phyloP scores from a whole-genome alignment of 2,888 invertebrate genomes.

The Galeruca laticollis region DNA sequence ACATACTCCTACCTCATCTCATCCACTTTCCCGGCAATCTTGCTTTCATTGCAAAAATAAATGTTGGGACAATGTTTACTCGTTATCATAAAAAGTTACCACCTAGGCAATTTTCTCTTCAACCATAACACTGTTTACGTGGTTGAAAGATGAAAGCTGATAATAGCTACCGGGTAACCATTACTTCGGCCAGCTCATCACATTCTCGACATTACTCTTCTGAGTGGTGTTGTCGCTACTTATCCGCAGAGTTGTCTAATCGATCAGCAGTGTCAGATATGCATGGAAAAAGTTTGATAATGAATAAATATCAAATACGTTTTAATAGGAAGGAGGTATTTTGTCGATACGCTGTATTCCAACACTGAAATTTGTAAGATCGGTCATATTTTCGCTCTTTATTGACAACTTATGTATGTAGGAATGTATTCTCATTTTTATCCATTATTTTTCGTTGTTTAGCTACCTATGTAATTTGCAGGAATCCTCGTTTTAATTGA shows the following conservation, averaged over 20 bases:
- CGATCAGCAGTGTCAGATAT: background rate
- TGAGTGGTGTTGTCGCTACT: conserved; percentile 42
- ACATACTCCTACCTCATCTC: conserved; percentile 1
- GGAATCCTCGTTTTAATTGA: too few species aligned
- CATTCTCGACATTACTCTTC: conserved; percentile 49
- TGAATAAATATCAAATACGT: too few species aligned
- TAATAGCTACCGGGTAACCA: conserved; percentile 59
- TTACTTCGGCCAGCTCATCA: conserved; percentile 58
- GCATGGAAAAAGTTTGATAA: background rate
- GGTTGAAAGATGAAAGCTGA: conserved; percentile 59
- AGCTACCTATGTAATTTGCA: too few species aligned
- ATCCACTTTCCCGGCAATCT: conserved; percentile 21
- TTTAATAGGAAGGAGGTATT: too few species aligned
- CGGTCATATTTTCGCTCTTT: too few species aligned
- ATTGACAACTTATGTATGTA: too few species aligned
- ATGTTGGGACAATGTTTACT: conserved; percentile 54
- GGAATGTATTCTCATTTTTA: too few species aligned
- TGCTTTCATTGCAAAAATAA: conserved; percentile 44
- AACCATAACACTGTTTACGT: conserved; percentile 60
- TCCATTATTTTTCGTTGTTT: too few species aligned
- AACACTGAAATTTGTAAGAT: too few species aligned
- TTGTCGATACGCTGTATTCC: too few species aligned
- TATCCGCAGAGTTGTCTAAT: conserved; percentile 23
- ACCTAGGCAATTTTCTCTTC: conserved; percentile 61
- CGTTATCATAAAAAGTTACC: conserved; percentile 63